Base-by-base conservation (phyloP, 2,797 vertebrate genomes). In the Darevskia mixta region DNA sequence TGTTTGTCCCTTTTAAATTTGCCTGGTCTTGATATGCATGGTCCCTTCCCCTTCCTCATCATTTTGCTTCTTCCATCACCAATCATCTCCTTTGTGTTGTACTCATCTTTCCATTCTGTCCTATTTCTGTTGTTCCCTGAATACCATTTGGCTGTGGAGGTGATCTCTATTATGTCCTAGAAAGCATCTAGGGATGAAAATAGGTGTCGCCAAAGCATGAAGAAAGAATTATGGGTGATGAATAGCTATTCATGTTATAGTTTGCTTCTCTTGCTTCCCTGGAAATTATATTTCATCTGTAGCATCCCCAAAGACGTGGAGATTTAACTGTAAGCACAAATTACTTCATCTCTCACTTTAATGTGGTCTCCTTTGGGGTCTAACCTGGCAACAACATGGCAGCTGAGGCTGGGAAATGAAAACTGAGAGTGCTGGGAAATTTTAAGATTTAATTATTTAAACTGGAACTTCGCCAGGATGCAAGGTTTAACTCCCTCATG, bases 391-490 rank as follows among this genome's bases (percentile, higher is more conserved):
- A 91, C 83, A 88, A 0, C 41, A 78, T 35, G 86, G 41, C 43
- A 41, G 88, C 92, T 90, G 84, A 88, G 73, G 64, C 90, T 85
- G 92, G 89, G 64, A 88, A 86, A 90, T 80, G 29, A 43, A 83
- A 92, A 90, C 61, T 89, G 75, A 90, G 18, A 91, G 43, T 58
- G 35, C 64, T 88, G 80, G 75, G 86, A 93, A 95, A 93, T 94
- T 92, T 92, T 94, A 93, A 91, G 90, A 89, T 94, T 91, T 93
- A 94, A 92, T 94, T 94, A 92, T 82, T 87, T 91, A 86, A 85
- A 91, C 91, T 93, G 92, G 89, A 91, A 90, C 8, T 25, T 83
- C 45, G 35, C 91, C 93, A 94, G 88, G 61, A 91, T 80, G 77
- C 69, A 89, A 82, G 83, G 45, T 86, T 92, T 94, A 92, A 90